Conservation (phyloP, 2,113 vertebrate genomes). For the Sarotherodon lohbergeri region DNA sequence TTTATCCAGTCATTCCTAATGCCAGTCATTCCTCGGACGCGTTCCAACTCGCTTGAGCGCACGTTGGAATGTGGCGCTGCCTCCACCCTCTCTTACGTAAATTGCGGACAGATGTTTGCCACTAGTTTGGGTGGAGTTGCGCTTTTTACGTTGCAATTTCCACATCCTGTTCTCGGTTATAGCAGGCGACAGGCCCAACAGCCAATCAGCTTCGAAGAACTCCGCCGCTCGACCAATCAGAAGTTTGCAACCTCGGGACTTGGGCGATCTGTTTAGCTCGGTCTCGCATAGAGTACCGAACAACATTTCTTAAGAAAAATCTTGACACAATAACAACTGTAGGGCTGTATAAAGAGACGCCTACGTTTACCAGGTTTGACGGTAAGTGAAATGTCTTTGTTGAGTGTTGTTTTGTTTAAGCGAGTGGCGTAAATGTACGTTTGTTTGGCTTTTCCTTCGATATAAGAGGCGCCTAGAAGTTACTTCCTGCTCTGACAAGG, state of each 20-base stretch:
- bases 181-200: not conserved
- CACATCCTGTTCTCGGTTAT: conserved; percentile 37
- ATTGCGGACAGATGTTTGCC: conserved; percentile 61
- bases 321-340: conserved; percentile 1
- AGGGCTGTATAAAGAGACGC: not conserved
- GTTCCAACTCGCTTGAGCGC: conserved; percentile 60
- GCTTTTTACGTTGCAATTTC: conserved; percentile 51
- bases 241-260: conserved; percentile 61
- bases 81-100: conserved; percentile 52
- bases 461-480: conserved; percentile 48
- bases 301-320: conserved; percentile 49
- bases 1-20: not conserved
- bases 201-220: conserved; percentile 48
- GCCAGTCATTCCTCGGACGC: conserved; percentile 56
- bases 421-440: not conserved
- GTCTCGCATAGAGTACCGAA: conserved; percentile 28
- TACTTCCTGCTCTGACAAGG: conserved; percentile 77
- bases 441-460: conserved; percentile 8
- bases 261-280: not conserved
- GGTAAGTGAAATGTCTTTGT: conserved; percentile 27
- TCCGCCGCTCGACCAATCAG: conserved; percentile 50
- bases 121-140: conserved; percentile 68
- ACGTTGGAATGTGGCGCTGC: conserved; percentile 46
- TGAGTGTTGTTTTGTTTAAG: not conserved
- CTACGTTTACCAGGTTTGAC: not conserved